Base-by-base conservation (phyloP, 2,888 invertebrate species). In the Drosophila tanythrix region DNA sequence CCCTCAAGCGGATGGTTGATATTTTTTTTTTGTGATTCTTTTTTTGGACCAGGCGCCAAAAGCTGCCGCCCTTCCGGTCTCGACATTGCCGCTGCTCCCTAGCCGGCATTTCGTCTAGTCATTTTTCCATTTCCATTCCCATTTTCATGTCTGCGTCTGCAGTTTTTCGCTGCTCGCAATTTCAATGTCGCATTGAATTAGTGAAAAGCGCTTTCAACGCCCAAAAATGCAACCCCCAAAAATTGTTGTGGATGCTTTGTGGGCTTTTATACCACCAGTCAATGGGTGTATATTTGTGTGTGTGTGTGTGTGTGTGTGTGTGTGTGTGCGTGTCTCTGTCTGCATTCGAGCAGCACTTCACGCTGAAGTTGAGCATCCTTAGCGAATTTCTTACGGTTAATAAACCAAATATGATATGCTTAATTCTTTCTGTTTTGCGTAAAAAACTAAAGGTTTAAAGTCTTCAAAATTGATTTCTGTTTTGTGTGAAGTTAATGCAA, bases 121-220 rank as follows among this genome's bases (percentile, higher is more conserved):
- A 43, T 57, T 60, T 60, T 27, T 33, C 59, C 36, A 65, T 59
- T 36, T 59, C 33, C 31, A 35, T 43, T 10, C 10, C 33, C 56
- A 36, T 56, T 55, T 48, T 68, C 40, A 15, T 56, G 70, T 68
- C 71, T 74, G 69, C 40, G 82, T 80, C 83, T 82, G 88, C 88
- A 88, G 43, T 72, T 79, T 81, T 70, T 81, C 75, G 40, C 57
- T 85, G 79, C 89, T 72, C 85, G 73, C 79, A 82, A 79, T 89
- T 92, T 91, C 92, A 92, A 91, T 91, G 91, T 91, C 92, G 90
- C 82, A 88, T 91, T 92, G 92, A 91, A 91, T 91, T 89, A 85
- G 85, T 83, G 85, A 90, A 89, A 90, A 84, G 88, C 88, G 81
- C 90, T 90, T 88, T 88, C 87, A 88, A 88, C 89, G 87, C 81